Evolutionary conservation across 1,140 invertebrate genomes (phyloP).

Genomic region (Bradysia coprophila): DNA sequence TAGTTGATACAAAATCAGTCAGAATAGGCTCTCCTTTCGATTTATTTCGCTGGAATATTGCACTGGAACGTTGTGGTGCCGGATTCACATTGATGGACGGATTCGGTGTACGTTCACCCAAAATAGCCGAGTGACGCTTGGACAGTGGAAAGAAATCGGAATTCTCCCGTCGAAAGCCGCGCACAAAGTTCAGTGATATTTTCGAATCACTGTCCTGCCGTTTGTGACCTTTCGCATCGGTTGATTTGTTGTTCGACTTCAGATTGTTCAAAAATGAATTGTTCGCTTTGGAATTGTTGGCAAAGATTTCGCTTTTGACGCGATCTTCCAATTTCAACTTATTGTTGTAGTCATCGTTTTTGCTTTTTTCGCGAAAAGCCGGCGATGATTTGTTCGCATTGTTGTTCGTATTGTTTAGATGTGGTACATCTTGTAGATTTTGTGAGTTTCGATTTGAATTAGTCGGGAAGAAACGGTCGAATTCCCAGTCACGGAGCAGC

Average conservation of each 20-base stretch:
- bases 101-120: conserved; percentile 27
- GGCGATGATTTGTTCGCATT: background rate
- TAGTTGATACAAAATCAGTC: conserved; percentile 43
- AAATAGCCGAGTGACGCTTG: conserved; percentile 54
- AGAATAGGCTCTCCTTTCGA: conserved; percentile 47
- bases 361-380: background rate
- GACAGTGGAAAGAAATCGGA: conserved; percentile 56
- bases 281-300: conserved; percentile 14
- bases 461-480: conserved; percentile 62
- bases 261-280: conserved; percentile 15
- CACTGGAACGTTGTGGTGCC: conserved; percentile 32
- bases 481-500: conserved; percentile 64
- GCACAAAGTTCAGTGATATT: conserved; percentile 43
- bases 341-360: conserved; percentile 3
- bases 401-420: background rate
- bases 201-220: conserved; percentile 47
- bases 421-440: background rate
- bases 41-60: conserved; percentile 42
- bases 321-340: conserved; percentile 4
- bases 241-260: conserved; percentile 20
- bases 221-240: conserved; percentile 27
- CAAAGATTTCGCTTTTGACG: conserved; percentile 4
- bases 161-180: conserved; percentile 62
- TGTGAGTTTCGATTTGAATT: background rate
- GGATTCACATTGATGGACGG: conserved; percentile 29